Evolutionary conservation across 1,140 invertebrate species (phyloP).

Genomic region (Popillia japonica): DNA sequence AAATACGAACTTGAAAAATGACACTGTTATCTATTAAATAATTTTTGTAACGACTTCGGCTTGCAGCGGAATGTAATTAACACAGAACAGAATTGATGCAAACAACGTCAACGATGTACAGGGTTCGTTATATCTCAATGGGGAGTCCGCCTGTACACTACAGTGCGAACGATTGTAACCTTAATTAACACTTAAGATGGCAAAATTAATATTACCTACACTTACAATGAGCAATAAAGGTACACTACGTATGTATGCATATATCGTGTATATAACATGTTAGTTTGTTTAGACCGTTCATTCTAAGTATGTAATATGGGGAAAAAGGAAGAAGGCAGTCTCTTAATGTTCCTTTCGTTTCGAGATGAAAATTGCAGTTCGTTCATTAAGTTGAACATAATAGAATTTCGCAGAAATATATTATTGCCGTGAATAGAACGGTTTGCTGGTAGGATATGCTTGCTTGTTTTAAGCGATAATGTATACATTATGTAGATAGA

Average conservation of each 20-base stretch:
- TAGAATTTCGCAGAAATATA: neutral
- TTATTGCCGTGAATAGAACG: neutral
- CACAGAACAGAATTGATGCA: neutral
- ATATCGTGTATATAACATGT: no score
- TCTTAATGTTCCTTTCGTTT: neutral
- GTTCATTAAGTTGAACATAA: neutral
- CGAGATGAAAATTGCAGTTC: neutral
- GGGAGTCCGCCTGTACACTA: neutral
- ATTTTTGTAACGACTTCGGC: neutral
- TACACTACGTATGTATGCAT: no score
- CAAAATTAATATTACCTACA: constrained; percentile 7
- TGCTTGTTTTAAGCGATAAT: no score
- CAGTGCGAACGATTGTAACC: neutral
- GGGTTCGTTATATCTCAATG: neutral
- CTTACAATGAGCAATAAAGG: neutral
- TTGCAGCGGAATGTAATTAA: neutral
- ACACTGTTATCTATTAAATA: neutral
- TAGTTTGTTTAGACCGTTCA: neutral
- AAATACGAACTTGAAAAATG: neutral
- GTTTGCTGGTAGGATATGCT: no score
- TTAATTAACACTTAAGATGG: constrained; percentile 15
- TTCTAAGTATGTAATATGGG: neutral
- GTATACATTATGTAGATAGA: no score
- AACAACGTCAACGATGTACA: neutral
- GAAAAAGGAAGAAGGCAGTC: neutral